Evolutionary conservation across 1,140 invertebrate genomes (phyloP).

Genomic region (Lanistes nyassanus): DNA sequence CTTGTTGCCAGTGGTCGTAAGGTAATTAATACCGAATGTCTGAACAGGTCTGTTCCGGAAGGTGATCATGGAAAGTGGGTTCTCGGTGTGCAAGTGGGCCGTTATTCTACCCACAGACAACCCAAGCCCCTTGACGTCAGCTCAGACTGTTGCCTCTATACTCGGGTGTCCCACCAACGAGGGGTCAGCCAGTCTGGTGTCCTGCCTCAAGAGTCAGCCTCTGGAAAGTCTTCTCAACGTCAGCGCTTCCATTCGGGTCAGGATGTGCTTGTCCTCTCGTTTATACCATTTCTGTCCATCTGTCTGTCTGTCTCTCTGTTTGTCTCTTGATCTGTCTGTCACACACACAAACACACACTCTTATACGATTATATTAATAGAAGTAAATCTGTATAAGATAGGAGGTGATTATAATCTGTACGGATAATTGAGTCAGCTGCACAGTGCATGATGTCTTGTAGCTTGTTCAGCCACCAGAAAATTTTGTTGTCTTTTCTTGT

Average conservation of each 20-base stretch:
- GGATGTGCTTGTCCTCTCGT: not conserved
- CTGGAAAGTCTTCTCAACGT: not conserved
- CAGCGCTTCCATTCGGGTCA: not conserved
- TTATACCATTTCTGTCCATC: not conserved
- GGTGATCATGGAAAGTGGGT: slow-evolving; percentile 29
- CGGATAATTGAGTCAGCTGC: too few relatives aligned
- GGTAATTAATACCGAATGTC: too few relatives aligned
- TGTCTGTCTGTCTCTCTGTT: slow-evolving; percentile 8
- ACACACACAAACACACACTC: too few relatives aligned
- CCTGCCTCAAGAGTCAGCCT: slow-evolving; percentile 1
- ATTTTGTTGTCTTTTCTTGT: not conserved
- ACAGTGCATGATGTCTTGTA: too few relatives aligned
- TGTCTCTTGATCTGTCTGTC: too few relatives aligned
- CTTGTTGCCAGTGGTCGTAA: too few relatives aligned
- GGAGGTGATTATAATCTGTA: too few relatives aligned
- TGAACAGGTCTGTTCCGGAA: slow-evolving; percentile 27
- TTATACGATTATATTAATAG: too few relatives aligned
- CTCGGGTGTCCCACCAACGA: not conserved
- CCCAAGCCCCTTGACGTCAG: not conserved
- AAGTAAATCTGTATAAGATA: too few relatives aligned
- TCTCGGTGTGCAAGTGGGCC: slow-evolving; percentile 22
- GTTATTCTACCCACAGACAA: not conserved
- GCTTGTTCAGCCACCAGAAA: too few relatives aligned
- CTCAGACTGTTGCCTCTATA: not conserved
- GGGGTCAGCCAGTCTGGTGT: not conserved